phyloP scores from a whole-genome alignment of 2,797 vertebrate genomes.

The Poeciliopsis infans region DNA sequence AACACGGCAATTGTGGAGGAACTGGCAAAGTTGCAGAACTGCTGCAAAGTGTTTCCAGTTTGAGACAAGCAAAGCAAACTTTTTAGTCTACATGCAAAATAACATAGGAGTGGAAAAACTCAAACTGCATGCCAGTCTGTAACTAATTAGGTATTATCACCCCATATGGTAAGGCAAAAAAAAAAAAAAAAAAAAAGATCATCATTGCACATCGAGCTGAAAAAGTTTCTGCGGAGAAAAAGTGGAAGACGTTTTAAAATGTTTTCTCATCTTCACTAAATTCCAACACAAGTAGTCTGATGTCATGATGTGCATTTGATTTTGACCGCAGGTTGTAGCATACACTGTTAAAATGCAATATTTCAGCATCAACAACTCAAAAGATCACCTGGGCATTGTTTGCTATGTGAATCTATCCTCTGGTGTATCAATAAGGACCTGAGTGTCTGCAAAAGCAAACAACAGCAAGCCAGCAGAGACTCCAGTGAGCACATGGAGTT shows the following conservation, averaged over 20 bases:
- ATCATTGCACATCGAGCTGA: background rate
- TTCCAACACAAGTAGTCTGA: background rate
- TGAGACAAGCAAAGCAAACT: background rate
- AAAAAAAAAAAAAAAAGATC: background rate
- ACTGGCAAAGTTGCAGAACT: background rate
- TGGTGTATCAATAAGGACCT: constrained; percentile 18
- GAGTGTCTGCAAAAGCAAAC: constrained; percentile 26
- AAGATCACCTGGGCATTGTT: background rate
- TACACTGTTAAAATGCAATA: background rate
- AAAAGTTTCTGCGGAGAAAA: background rate
- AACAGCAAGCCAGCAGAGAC: constrained; percentile 24
- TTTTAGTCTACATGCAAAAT: background rate
- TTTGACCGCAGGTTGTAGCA: background rate
- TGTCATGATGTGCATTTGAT: background rate
- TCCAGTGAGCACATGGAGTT: background rate
- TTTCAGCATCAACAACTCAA: background rate
- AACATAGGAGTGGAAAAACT: background rate
- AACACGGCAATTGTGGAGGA: background rate
- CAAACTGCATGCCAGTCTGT: background rate
- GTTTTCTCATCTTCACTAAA: background rate
- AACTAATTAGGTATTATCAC: background rate
- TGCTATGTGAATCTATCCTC: constrained; percentile 1
- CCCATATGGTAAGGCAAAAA: background rate
- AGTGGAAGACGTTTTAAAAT: background rate
- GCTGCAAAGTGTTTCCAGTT: background rate